Percentiles rank a stretch among this genome's conserved stretches.
These are phyloP conservation scores for Metridium senile DNA, from an alignment of 92 coral and sea anemone genomes.

Conservation along the genomic window DNA sequence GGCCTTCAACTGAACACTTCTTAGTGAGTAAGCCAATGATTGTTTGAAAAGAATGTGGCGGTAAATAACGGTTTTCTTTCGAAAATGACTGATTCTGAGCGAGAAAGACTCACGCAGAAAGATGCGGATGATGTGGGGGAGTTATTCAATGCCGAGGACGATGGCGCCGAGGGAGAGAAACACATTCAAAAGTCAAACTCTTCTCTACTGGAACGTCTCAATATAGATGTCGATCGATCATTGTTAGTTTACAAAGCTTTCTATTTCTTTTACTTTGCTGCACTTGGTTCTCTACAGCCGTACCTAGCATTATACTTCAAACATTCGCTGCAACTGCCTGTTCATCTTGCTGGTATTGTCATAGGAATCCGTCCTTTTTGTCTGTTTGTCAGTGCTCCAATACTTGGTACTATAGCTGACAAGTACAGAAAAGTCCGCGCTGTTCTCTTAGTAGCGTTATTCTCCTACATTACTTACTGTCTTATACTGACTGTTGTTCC, in stretches of 20 bases:
- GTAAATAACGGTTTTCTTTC: background rate
- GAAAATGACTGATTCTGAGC: constrained; percentile 27
- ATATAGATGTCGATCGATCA: constrained; percentile 32
- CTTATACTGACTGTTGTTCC: constrained; percentile 83
- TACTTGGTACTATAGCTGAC: constrained; percentile 91
- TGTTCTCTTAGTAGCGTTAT: constrained; percentile 69
- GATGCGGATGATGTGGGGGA: constrained; percentile 36
- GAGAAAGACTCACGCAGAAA: constrained; percentile 4
- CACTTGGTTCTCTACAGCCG: constrained; percentile 81
- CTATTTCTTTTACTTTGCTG: constrained; percentile 91
- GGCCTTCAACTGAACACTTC: background rate
- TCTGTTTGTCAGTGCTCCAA: constrained; percentile 71
- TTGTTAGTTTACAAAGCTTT: constrained; percentile 75
- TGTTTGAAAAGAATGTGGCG: constrained; percentile 6
- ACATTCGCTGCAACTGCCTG: constrained; percentile 86
- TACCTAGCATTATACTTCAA: constrained; percentile 89
- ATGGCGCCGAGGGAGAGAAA: constrained; percentile 6
- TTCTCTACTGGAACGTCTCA: constrained; percentile 44
- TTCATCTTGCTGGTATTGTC: constrained; percentile 80
- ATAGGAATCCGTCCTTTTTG: constrained; percentile 66
- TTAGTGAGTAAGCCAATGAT: background rate
- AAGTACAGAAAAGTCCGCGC: constrained; percentile 81
- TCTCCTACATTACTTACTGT: constrained; percentile 69
- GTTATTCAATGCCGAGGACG: constrained; percentile 72
- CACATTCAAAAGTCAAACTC: constrained; percentile 13